These are phyloP conservation scores for Latheticus oryzae DNA, from an alignment of 2,888 invertebrate species.

Conservation along the genomic window DNA sequence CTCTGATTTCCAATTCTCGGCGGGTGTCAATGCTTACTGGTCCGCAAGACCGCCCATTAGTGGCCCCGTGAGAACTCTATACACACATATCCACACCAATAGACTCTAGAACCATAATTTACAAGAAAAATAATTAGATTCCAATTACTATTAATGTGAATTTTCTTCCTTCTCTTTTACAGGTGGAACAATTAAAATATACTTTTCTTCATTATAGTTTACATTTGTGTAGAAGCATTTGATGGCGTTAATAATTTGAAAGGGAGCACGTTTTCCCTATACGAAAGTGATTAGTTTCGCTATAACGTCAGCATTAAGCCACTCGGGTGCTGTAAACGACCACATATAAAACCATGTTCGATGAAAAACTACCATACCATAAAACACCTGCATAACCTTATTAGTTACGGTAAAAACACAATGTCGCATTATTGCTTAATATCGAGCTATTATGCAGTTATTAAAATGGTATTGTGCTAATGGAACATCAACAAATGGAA, in stretches of 20 bases:
- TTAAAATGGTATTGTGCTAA: conserved; percentile 37
- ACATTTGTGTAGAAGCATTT: conserved; percentile 37
- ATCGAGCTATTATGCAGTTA: conserved; percentile 27
- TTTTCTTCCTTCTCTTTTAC: conserved; percentile 8
- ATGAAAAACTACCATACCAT: conserved; percentile 39
- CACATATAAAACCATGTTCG: conserved; percentile 38
- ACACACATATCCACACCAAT: conserved; percentile 12
- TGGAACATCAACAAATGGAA: conserved; percentile 35
- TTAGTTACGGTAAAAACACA: conserved; percentile 44
- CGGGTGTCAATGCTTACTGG: conserved; percentile 60
- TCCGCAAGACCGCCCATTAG: conserved; percentile 61
- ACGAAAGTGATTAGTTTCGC: conserved; percentile 45
- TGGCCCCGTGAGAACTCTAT: conserved; percentile 59
- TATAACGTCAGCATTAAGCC: conserved; percentile 42
- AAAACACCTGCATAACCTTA: conserved; percentile 45
- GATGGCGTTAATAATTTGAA: conserved; percentile 44
- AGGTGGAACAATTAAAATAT: conserved; percentile 38
- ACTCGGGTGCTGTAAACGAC: conserved; percentile 34
- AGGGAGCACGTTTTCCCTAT: conserved; percentile 45
- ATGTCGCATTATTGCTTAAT: conserved; percentile 41
- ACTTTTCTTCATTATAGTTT: conserved; percentile 30
- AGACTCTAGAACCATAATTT: too few relatives aligned
- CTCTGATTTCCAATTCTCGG: conserved; percentile 57
- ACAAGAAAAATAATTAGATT: too few relatives aligned
- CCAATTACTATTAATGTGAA: too few relatives aligned